A percentile compares a stretch with the other conserved stretches of the same genome.
Conservation (phyloP, 2,113 vertebrate genomes). For the Callaeas wilsoni region DNA sequence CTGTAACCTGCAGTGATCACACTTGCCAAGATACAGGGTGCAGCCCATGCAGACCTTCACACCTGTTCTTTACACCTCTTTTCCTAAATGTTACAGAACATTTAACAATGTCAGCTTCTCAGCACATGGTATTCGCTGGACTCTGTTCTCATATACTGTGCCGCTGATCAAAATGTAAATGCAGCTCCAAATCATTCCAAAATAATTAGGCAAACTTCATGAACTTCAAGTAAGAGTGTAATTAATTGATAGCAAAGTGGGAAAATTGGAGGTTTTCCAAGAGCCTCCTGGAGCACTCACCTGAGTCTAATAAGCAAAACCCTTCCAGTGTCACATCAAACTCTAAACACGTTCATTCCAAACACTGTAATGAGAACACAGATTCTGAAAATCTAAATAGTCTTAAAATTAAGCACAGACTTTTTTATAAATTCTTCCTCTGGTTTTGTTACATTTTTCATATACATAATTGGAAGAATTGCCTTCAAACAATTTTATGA, state of each 20-base stretch:
- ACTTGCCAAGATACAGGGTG: background rate
- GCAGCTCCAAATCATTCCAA: background rate
- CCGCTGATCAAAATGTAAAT: background rate
- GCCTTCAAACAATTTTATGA: background rate
- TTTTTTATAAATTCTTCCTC: background rate
- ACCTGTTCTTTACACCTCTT: background rate
- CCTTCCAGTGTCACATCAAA: background rate
- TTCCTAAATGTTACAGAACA: background rate
- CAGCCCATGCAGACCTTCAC: background rate
- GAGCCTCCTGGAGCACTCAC: constrained; percentile 15
- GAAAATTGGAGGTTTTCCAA: constrained; percentile 21
- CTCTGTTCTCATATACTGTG: background rate
- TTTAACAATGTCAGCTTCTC: background rate
- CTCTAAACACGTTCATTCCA: background rate
- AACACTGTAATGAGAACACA: background rate
- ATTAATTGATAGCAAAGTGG: constrained; percentile 6
- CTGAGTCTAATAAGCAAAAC: constrained; percentile 1
- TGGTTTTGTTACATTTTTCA: background rate
- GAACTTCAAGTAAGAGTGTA: background rate
- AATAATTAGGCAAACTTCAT: background rate
- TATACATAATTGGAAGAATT: background rate
- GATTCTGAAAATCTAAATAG: background rate
- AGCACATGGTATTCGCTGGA: background rate
- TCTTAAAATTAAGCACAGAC: background rate
- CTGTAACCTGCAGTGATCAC: background rate